Percentiles rank a stretch among this genome's conserved stretches.
Conservation (phyloP, 1,140 invertebrate genomes). For the Zaprionus africanus region DNA sequence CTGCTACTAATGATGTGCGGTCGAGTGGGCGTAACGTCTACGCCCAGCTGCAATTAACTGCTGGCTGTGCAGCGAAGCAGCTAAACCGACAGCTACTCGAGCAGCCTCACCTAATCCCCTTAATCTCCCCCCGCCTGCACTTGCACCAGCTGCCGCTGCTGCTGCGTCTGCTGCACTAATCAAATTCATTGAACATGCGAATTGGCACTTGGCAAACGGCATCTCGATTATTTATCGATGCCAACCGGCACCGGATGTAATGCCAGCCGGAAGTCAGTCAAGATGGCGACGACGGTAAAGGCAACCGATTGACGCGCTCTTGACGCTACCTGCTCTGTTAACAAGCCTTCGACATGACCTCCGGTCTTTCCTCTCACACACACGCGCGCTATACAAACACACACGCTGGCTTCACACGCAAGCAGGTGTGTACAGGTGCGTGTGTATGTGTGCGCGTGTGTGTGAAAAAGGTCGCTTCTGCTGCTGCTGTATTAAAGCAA, state of each 20-base stretch:
- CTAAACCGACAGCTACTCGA: neutral
- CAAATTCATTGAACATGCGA: constrained; percentile 70
- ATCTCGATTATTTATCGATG: constrained; percentile 61
- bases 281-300: constrained; percentile 45
- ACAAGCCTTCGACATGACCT: constrained; percentile 61
- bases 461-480: constrained; percentile 43
- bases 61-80: constrained; percentile 37
- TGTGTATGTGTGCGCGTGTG: constrained; percentile 36
- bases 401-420: neutral
- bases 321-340: constrained; percentile 50
- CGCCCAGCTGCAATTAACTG: constrained; percentile 48
- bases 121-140: neutral
- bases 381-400: constrained; percentile 8
- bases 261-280: constrained; percentile 69
- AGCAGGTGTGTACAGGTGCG: neutral
- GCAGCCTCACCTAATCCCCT: neutral
- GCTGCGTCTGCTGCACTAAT: constrained; percentile 45
- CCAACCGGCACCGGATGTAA: constrained; percentile 63
- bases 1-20: constrained; percentile 1
- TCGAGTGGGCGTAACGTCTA: constrained; percentile 1
- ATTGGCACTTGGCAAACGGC: constrained; percentile 61
- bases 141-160: neutral
- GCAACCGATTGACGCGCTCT: constrained; percentile 15
- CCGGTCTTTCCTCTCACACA: constrained; percentile 19
- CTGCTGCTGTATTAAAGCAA: constrained; percentile 54